phyloP scores from a whole-genome alignment of 2,888 invertebrate genomes.

The Elegia similella region DNA sequence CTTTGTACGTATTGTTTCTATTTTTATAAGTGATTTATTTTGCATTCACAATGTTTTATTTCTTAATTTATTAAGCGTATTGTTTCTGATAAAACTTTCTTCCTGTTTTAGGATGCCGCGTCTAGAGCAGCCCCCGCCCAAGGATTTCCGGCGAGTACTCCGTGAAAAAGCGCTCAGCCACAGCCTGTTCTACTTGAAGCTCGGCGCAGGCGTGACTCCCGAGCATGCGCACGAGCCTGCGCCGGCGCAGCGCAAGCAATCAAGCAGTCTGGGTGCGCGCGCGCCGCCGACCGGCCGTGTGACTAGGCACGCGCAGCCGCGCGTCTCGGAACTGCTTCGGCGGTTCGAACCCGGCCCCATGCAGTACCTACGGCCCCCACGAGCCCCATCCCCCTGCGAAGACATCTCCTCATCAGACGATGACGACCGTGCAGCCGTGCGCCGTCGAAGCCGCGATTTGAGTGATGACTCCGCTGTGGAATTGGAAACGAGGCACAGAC shows the following conservation, averaged over 20 bases:
- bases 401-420: constrained; percentile 75
- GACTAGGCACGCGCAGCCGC: constrained; percentile 62
- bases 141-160: constrained; percentile 74
- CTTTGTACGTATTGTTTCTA: too few relatives aligned
- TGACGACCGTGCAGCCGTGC: constrained; percentile 71
- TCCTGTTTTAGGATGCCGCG: constrained; percentile 58
- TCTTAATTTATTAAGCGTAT: too few relatives aligned
- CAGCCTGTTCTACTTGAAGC: constrained; percentile 74
- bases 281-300: constrained; percentile 65
- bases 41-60: too few relatives aligned
- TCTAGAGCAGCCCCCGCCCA: constrained; percentile 58
- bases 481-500: constrained; percentile 69
- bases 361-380: constrained; percentile 74
- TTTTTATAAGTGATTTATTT: too few relatives aligned
- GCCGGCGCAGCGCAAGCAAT: constrained; percentile 29
- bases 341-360: constrained; percentile 71
- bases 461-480: constrained; percentile 81
- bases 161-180: constrained; percentile 76
- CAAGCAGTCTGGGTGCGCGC: constrained; percentile 65
- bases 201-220: constrained; percentile 58
- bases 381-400: constrained; percentile 64
- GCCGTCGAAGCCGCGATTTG: constrained; percentile 70
- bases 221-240: constrained; percentile 41
- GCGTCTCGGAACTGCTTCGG: constrained; percentile 67
- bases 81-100: too few relatives aligned